Evolutionary conservation across 2,113 vertebrate species (phyloP).

Genomic region (Hemiscyllium ocellatum): DNA sequence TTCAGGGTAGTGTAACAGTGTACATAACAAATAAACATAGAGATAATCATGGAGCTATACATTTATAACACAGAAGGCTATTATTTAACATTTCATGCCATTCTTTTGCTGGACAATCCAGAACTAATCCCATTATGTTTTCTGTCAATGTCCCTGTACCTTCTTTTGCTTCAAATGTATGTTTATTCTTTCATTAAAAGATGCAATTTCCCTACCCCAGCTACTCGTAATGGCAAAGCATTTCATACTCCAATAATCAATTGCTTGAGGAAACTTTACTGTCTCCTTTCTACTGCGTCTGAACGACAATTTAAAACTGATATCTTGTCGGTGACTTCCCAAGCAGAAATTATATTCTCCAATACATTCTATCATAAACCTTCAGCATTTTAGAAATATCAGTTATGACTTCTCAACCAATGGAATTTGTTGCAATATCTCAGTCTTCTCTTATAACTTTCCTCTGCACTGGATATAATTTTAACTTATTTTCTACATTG

Average conservation of each 20-base stretch:
- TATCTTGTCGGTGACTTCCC: not conserved
- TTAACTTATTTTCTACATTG: not conserved
- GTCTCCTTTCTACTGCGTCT: not conserved
- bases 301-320: constrained; percentile 1
- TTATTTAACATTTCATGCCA: not conserved
- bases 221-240: not conserved
- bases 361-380: not conserved
- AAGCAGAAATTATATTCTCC: not conserved
- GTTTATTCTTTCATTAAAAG: not conserved
- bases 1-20: too few relatives aligned
- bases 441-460: not conserved
- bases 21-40: not conserved
- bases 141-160: not conserved
- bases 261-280: not conserved
- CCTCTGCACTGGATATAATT: not conserved
- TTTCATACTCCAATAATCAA: not conserved
- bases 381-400: not conserved
- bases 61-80: not conserved
- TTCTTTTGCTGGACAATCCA: not conserved
- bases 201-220: not conserved
- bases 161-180: not conserved
- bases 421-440: not conserved
- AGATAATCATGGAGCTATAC: not conserved
- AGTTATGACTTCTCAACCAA: not conserved
- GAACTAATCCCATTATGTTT: not conserved